A percentile compares a stretch with the other conserved stretches of the same genome.
These are phyloP conservation scores for Bombylius discolor DNA, from an alignment of 2,888 invertebrate species.

Conservation along the genomic window DNA sequence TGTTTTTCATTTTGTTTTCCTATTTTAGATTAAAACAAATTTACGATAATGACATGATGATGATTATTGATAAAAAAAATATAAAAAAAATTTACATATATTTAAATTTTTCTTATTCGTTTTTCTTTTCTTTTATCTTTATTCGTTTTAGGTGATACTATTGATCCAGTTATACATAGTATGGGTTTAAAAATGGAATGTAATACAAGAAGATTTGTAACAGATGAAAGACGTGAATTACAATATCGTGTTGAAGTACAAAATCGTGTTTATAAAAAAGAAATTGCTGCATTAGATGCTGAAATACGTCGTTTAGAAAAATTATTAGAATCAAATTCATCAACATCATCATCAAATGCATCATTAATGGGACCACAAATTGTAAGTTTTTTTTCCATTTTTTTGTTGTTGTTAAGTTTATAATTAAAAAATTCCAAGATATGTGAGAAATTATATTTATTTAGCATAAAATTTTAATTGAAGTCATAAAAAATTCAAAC, in stretches of 20 bases:
- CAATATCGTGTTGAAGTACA: constrained; percentile 82
- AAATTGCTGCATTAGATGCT: constrained; percentile 63
- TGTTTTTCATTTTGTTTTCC: too few relatives aligned
- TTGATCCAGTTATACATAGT: constrained; percentile 75
- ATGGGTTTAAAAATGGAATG: constrained; percentile 79
- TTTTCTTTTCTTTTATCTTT: too few relatives aligned
- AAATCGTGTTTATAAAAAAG: constrained; percentile 75
- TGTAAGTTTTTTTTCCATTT: constrained; percentile 15
- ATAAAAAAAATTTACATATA: too few relatives aligned
- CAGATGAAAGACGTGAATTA: constrained; percentile 69
- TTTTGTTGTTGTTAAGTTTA: background rate
- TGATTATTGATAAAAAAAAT: too few relatives aligned
- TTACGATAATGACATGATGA: too few relatives aligned
- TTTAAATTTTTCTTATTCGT: too few relatives aligned
- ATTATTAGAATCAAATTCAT: constrained; percentile 49
- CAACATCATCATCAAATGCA: constrained; percentile 40
- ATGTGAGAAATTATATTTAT: too few relatives aligned
- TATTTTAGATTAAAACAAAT: too few relatives aligned
- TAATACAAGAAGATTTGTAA: constrained; percentile 72
- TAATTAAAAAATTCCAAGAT: background rate
- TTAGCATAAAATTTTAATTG: too few relatives aligned
- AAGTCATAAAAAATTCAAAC: too few relatives aligned
- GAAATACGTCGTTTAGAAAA: constrained; percentile 66
- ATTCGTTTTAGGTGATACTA: constrained; percentile 41
- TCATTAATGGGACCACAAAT: constrained; percentile 28